Conservation (phyloP, 2,888 invertebrate genomes). For the Ptychoptera albimana region DNA sequence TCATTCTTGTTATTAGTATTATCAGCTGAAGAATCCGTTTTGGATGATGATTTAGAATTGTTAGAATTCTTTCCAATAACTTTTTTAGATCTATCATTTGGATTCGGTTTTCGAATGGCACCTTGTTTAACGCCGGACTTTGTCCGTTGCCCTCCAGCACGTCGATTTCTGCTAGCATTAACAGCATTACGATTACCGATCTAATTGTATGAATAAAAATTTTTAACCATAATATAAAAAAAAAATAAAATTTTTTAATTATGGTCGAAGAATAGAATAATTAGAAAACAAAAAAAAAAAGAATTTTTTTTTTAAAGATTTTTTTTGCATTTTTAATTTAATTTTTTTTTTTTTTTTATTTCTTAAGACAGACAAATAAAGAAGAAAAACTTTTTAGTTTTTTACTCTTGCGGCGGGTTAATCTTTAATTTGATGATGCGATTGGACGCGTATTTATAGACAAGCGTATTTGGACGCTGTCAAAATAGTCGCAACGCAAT, state of each 20-base stretch:
- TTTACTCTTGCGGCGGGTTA: no score
- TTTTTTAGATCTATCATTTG: slow-evolving; percentile 34
- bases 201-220: slow-evolving; percentile 15
- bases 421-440: no score
- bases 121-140: slow-evolving; percentile 12
- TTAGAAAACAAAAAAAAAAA: background rate
- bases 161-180: slow-evolving; percentile 20
- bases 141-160: slow-evolving; percentile 18
- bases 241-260: background rate
- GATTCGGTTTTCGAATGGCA: slow-evolving; percentile 34
- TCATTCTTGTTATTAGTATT: slow-evolving; percentile 24
- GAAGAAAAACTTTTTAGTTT: no score
- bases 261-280: slow-evolving; percentile 1
- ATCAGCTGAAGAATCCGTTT: slow-evolving; percentile 33
- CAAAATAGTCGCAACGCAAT: no score
- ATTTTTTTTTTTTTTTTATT: no score
- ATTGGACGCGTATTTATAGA: no score
- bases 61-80: slow-evolving; percentile 33
- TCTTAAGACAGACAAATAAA: no score
- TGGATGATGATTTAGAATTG: slow-evolving; percentile 20
- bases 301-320: background rate
- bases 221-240: slow-evolving; percentile 2
- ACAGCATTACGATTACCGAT: slow-evolving; percentile 19
- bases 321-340: no score
- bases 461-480: no score